Evolutionary conservation across 1,140 invertebrate genomes (phyloP).

Genomic region (Drosophila subobscura): DNA sequence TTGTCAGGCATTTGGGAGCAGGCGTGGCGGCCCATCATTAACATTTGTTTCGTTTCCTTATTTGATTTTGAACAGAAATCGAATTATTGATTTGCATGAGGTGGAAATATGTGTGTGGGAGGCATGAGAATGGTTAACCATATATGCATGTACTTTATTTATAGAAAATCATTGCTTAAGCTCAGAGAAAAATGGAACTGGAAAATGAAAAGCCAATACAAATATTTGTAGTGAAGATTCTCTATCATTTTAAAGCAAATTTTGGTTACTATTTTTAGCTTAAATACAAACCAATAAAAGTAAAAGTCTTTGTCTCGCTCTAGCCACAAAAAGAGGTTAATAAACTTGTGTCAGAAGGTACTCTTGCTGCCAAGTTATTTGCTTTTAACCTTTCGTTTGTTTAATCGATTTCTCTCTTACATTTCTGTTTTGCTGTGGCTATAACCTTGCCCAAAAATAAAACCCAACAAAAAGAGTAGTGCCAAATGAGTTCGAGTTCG

Average conservation of each 20-base stretch:
- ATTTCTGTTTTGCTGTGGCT: constrained; percentile 15
- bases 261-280: too few relatives aligned
- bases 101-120: neutral
- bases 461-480: constrained; percentile 10
- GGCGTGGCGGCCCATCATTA: constrained; percentile 38
- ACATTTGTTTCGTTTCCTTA: constrained; percentile 46
- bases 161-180: too few relatives aligned
- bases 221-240: too few relatives aligned
- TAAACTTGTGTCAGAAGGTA: constrained; percentile 57
- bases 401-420: constrained; percentile 65
- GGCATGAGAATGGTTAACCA: neutral
- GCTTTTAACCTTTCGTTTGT: constrained; percentile 76
- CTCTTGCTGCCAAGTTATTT: constrained; percentile 34
- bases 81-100: constrained; percentile 36
- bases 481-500: constrained; percentile 13
- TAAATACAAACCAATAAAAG: constrained; percentile 29
- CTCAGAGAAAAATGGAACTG: too few relatives aligned
- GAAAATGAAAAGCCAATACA: too few relatives aligned
- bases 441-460: constrained; percentile 77
- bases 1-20: constrained; percentile 22
- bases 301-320: constrained; percentile 50
- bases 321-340: constrained; percentile 54
- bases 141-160: neutral
- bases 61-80: constrained; percentile 41
- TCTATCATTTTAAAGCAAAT: too few relatives aligned